Evolutionary conservation across 1,140 invertebrate genomes (phyloP).

Genomic region (Sinonovacula constricta): DNA sequence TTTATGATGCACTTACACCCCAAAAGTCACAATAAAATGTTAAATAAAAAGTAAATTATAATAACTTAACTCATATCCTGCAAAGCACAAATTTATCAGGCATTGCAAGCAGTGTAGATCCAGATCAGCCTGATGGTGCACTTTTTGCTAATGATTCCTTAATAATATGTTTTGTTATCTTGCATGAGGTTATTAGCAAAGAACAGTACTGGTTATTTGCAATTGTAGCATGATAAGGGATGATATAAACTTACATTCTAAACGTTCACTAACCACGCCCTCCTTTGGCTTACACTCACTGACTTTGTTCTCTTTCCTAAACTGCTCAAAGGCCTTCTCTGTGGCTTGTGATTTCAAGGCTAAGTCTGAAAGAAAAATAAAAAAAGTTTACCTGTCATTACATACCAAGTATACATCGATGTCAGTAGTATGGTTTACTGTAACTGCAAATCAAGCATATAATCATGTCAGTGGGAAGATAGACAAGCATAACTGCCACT

Average conservation of each 20-base stretch:
- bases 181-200: no score
- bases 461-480: neutral
- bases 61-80: no score
- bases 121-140: no score
- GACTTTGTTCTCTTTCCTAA: conserved; percentile 85
- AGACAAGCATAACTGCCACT: neutral
- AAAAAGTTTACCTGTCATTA: neutral
- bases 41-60: no score
- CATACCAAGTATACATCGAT: neutral
- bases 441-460: neutral
- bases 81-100: no score
- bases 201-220: no score
- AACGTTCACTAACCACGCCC: conserved; percentile 68
- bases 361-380: conserved; percentile 69
- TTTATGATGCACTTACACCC: no score
- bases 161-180: no score
- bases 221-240: no score
- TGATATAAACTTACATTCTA: conserved; percentile 74
- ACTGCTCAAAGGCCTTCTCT: conserved; percentile 93
- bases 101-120: no score
- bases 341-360: conserved; percentile 90
- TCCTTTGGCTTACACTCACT: conserved; percentile 62
- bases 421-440: neutral
- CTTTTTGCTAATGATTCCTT: no score
- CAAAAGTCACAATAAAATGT: no score